Base-by-base conservation (phyloP, 2,797 vertebrate species). In the Merluccius polli region DNA sequence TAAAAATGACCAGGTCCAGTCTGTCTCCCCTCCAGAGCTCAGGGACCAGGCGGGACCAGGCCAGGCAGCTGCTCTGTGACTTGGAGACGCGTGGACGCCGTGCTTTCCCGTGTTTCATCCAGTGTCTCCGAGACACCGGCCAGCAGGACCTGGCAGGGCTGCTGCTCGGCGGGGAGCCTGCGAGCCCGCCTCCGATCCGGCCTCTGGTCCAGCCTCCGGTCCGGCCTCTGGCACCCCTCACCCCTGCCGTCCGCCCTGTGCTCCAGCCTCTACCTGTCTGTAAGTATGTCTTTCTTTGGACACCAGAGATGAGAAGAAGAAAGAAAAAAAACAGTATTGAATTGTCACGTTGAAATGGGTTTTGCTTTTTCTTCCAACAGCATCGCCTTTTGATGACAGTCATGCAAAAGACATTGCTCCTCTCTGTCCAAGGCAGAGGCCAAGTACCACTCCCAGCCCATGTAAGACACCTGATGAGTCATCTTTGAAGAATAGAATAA, bases 51-150 rank as follows among this genome's bases (percentile, higher is more conserved):
- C 91, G 93, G 0, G 95, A 95, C 29, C 95, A 97, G 85, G 96
- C 95, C 78, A 92, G 97, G 27, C 84, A 96, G 83, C 84, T 99
- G 71, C 38, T 96, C 73, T 90, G 1, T 0, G 96, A 99, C 75
- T 79, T 99, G 8, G 95, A 96, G 91, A 97, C 90, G 1, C 94
- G 97, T 6, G 98, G 98, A 30, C 95, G 89, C 72, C 84, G 30
- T 77, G 97, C 97, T 2, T 96, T 98, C 63, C 89, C 94, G 0
- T 63, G 90, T 0, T 98, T 99, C 83, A 83, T 98, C 71, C 88
- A 94, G 5, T 95, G 95, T 80, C 94, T 99, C 41, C 75, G 70
- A 73, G 95, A 96, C 68, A 93, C 94, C 0, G 95, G 89, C 1
- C 95, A 97, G 81, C 75, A 86, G 0, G n/a, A 32, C 0, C 84